Evolutionary conservation across 2,797 vertebrate species (phyloP).

Genomic region (Lerista edwardsae): DNA sequence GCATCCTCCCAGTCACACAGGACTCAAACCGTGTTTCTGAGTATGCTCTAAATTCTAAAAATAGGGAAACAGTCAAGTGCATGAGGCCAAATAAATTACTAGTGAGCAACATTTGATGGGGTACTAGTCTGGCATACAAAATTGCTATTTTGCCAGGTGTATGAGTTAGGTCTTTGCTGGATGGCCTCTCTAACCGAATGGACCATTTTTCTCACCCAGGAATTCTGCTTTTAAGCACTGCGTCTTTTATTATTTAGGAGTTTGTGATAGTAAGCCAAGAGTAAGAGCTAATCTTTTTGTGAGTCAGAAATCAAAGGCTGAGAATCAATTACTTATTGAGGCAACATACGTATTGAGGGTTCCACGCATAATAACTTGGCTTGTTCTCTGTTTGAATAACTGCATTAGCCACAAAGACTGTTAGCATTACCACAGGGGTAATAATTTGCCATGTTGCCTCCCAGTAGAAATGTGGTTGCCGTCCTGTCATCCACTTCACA

Average conservation of each 20-base stretch:
- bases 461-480: conserved; percentile 85
- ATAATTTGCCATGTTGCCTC: conserved; percentile 84
- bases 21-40: no score
- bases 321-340: neutral
- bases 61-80: no score
- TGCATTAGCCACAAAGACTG: conserved; percentile 82
- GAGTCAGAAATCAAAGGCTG: neutral
- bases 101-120: no score
- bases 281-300: neutral
- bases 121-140: no score
- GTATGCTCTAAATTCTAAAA: no score
- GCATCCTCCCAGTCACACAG: no score
- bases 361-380: conserved; percentile 83
- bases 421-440: conserved; percentile 86
- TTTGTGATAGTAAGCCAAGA: neutral
- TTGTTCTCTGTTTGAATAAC: conserved; percentile 68
- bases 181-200: neutral
- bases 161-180: neutral
- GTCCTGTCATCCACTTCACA: conserved; percentile 87
- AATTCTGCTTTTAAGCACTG: neutral
- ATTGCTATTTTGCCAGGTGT: no score
- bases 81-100: no score
- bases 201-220: neutral
- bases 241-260: neutral
- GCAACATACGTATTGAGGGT: conserved; percentile 84